phyloP scores from a whole-genome alignment of 2,113 vertebrate species.

The Trachemys scripta region DNA sequence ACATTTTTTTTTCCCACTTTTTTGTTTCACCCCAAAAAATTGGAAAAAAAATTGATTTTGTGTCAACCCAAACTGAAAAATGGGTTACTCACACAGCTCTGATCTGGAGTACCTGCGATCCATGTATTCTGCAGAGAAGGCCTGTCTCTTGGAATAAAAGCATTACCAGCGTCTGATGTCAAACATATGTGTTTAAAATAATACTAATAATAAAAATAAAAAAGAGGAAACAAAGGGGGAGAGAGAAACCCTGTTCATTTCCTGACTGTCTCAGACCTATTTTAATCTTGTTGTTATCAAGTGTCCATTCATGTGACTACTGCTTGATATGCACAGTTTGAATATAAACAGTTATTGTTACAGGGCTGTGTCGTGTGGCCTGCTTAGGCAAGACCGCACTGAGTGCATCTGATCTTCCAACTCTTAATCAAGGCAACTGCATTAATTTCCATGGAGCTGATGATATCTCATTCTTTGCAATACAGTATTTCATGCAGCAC shows the following conservation, averaged over 20 bases:
- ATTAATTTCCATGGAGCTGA: conserved; percentile 60
- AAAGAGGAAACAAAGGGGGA: conserved; percentile 39
- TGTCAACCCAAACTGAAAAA: not conserved
- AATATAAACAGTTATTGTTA: conserved; percentile 62
- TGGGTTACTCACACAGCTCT: not conserved
- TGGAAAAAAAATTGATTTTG: not conserved
- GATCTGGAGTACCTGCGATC: not conserved
- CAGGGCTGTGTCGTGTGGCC: conserved; percentile 1
- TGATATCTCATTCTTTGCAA: conserved; percentile 47
- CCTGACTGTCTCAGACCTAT: conserved; percentile 19
- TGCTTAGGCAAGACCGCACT: conserved; percentile 37
- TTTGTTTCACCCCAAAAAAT: not conserved
- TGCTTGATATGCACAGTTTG: conserved; percentile 15
- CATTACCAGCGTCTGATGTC: rapidly evolving
- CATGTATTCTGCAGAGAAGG: not conserved
- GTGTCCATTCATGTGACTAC: conserved; percentile 44
- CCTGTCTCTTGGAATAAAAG: not conserved
- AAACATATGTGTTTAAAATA: conserved; percentile 1
- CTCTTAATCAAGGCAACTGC: conserved; percentile 53
- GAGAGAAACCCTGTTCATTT: conserved; percentile 51
- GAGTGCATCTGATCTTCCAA: conserved; percentile 29
- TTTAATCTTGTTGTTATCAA: conserved; percentile 51
- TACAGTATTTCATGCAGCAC: conserved; percentile 38
- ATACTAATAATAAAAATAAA: conserved; percentile 19
- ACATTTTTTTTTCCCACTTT: not conserved